Base-by-base conservation (phyloP, 1,140 invertebrate genomes). In the Sarcophaga peregrina region DNA sequence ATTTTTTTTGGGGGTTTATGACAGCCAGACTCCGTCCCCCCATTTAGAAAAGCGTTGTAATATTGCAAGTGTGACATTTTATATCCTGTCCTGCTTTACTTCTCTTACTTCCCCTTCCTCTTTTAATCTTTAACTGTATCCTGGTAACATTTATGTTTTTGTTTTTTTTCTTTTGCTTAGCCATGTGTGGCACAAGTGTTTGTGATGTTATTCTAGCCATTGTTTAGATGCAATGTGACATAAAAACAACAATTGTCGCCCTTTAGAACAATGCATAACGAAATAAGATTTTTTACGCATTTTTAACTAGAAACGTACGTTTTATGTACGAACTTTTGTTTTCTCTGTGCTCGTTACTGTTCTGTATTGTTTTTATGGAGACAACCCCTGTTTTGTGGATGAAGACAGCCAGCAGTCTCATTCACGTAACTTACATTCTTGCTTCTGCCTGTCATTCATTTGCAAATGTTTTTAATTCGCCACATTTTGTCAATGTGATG, bases 281-380 rank as follows among this genome's bases (percentile, higher is more conserved):
- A 90, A 90, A 88, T 84, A 85, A 83, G 82, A 88, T 89, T 88
- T 37, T 37, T 89, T 89, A 87, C 86, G 88, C 88, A 85, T 85
- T 86, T 89, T 87, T 86, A 82, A 83, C 48, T 80, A 76, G 73
- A 81, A 37, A 37, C 25, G 25, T 37, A 52, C 83, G 80, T 83
- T 80, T 83, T 80, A 83, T 83, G 54, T 68, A 20, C 62, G 75
- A 37, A 37, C 62, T 81, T 83, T 78, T 37, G 54, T 82, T 82
- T 54, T 72, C 47, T 83, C 80, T 58, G n/a, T 80, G 68, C 72
- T n/a, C 48, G n/a, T 25, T 81, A 37, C 15, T 68, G 50, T 47
- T 72, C n/a, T 47, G 80, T 37, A 37, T 2, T 37, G 25, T 4
- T 37, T 37, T 37, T 46, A 72, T 72, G 62, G 62, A 68, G 62